Evolutionary conservation across 2,113 vertebrate species (phyloP).

Genomic region (Phrynocephalus versicolor): DNA sequence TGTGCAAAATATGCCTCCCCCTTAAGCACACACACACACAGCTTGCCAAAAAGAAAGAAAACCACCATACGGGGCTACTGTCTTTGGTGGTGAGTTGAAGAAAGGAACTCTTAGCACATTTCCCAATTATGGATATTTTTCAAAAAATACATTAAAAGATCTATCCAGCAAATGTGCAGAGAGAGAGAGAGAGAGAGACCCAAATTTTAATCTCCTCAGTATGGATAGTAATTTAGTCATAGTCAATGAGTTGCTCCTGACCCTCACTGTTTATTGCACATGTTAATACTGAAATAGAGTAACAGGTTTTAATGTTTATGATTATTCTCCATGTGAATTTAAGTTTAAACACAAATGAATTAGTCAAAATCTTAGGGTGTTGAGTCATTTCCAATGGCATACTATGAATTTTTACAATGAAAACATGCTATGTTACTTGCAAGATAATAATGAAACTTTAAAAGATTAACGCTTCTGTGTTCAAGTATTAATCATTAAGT

Average conservation of each 20-base stretch:
- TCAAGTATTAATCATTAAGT: slow-evolving; percentile 7
- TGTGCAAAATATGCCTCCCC: no score
- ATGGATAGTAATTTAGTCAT: neutral
- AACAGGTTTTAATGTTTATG: slow-evolving; percentile 23
- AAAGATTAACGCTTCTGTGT: neutral
- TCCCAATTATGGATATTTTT: no score
- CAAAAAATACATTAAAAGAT: no score
- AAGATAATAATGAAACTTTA: neutral
- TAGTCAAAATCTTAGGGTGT: neutral
- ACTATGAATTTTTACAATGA: slow-evolving; percentile 4
- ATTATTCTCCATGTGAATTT: neutral
- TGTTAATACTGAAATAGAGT: neutral
- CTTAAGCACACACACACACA: no score
- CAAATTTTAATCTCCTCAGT: no score
- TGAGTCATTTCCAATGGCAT: neutral
- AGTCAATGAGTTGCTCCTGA: neutral
- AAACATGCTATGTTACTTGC: neutral
- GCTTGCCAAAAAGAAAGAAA: no score
- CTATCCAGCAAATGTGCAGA: no score
- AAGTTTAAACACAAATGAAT: slow-evolving; percentile 20
- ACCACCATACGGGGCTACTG: no score
- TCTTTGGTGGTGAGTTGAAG: no score
- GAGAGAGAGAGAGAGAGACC: no score
- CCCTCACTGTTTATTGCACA: neutral
- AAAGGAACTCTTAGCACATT: no score